These are phyloP conservation scores for Caranx melampygus DNA, from an alignment of 2,113 vertebrate species.

Conservation along the genomic window DNA sequence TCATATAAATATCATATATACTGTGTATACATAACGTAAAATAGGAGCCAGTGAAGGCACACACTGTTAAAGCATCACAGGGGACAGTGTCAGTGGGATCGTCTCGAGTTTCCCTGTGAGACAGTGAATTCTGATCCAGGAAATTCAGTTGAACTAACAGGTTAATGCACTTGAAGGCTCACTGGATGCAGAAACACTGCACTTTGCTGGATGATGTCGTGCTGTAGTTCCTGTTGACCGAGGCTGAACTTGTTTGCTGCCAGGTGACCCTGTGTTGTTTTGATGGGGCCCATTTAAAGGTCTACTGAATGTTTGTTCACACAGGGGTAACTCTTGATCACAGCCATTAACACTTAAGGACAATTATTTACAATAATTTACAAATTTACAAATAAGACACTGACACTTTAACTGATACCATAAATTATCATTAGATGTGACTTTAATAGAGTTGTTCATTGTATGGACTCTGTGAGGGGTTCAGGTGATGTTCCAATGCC, in stretches of 20 bases:
- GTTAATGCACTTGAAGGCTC: neutral
- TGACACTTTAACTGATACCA: neutral
- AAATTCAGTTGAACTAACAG: neutral
- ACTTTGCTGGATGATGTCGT: neutral
- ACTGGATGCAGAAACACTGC: neutral
- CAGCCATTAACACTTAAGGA: neutral
- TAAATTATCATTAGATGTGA: neutral
- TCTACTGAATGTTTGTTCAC: neutral
- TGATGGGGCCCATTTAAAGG: neutral
- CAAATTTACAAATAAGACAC: neutral
- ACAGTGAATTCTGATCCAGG: neutral
- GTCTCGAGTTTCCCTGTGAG: neutral
- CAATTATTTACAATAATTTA: neutral
- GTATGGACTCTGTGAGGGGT: slow-evolving; percentile 1
- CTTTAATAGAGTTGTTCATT: neutral
- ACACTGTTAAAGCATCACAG: neutral
- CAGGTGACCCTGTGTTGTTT: neutral
- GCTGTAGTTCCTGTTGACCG: neutral
- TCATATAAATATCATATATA: neutral
- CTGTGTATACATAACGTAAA: neutral
- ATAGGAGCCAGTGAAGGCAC: neutral
- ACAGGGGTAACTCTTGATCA: neutral
- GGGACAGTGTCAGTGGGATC: neutral
- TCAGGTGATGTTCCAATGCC: slow-evolving; percentile 60
- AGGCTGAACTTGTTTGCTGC: neutral